Base-by-base conservation (phyloP, 2,888 invertebrate genomes). In the Agriopis leucophaearia region DNA sequence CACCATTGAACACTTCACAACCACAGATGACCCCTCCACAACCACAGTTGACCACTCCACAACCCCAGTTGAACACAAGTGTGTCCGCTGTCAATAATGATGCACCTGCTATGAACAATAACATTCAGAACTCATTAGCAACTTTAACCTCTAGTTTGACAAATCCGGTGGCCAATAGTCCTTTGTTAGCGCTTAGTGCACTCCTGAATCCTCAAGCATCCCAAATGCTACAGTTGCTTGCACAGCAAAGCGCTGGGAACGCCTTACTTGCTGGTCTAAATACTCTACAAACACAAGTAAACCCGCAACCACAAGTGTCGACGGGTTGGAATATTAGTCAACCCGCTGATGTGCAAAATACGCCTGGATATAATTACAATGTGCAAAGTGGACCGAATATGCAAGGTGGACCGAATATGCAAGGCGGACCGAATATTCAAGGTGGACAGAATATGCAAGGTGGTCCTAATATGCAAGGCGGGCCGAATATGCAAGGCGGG, bases 401-500 rank as follows among this genome's bases (percentile, higher is more conserved):
- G 7, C 70, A 64, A 16, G 48, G 36, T 44, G 64, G 55, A 0
- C n/a, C 51, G n/a, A 64, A 60, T 54, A 69, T 64, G 47, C 68
- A 66, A 38, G 18, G 65, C 44, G 57, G 55, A 5, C 27, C 55
- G 4, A 63, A 59, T 48, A 54, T 62, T 52, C 66, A 64, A 50
- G 38, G 64, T 59, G 57, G 45, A 1, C 58, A 58, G 0, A 67
- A 62, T 48, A 48, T 18, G 48, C 48, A 18, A 48, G 18, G 18
- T 12, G 10, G 18, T 10, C 18, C 48, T 2, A 12, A 12, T 12
- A 10, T 48, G 18, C 48, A 18, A 48, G 48, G 48, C 3, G 48
- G 18, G 0, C 18, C 48, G 9, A 45, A 45, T 45, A 45, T 45
- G 15, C 45, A 45, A 45, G 15, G 45, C 10, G 18, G 18, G 2